phyloP scores from a whole-genome alignment of 2,113 vertebrate genomes.

The Falco punctatus region DNA sequence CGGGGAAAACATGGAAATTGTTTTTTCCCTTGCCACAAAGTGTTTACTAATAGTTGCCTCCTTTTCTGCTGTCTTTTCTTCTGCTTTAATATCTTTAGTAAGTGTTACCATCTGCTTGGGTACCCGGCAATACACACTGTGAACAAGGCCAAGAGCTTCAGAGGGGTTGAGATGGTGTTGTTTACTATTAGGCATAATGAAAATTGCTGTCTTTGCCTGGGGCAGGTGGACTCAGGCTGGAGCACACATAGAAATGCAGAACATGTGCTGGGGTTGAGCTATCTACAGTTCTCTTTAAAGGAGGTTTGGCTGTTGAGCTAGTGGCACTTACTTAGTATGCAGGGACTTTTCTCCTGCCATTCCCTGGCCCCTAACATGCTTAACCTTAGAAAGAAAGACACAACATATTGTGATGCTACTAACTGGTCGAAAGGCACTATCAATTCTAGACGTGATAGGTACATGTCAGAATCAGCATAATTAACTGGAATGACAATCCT shows the following conservation, averaged over 20 bases:
- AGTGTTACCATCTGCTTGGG: slow-evolving; percentile 53
- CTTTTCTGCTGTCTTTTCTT: slow-evolving; percentile 16
- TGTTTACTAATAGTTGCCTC: neutral
- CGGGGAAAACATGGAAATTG: neutral
- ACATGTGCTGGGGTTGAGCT: slow-evolving; percentile 22
- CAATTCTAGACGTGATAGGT: slow-evolving; percentile 67
- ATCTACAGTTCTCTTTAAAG: neutral
- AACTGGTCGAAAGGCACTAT: slow-evolving; percentile 49
- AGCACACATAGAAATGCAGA: slow-evolving; percentile 19
- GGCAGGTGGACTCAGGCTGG: slow-evolving; percentile 26
- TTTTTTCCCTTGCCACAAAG: neutral
- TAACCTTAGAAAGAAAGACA: slow-evolving; percentile 48
- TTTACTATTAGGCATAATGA: slow-evolving; percentile 22
- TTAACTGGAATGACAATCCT: slow-evolving; percentile 70
- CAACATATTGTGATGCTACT: slow-evolving; percentile 7
- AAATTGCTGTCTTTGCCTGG: slow-evolving; percentile 32
- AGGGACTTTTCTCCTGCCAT: neutral
- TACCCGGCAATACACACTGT: neutral
- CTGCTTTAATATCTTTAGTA: slow-evolving; percentile 24
- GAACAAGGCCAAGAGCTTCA: neutral
- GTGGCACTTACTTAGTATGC: neutral
- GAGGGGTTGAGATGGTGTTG: neutral
- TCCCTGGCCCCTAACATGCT: neutral
- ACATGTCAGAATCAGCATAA: slow-evolving; percentile 73
- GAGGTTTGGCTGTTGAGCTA: neutral